Percentiles rank a stretch among this genome's conserved stretches.
Conservation (phyloP, 1,140 invertebrate genomes). For the Procambarus virginalis region DNA sequence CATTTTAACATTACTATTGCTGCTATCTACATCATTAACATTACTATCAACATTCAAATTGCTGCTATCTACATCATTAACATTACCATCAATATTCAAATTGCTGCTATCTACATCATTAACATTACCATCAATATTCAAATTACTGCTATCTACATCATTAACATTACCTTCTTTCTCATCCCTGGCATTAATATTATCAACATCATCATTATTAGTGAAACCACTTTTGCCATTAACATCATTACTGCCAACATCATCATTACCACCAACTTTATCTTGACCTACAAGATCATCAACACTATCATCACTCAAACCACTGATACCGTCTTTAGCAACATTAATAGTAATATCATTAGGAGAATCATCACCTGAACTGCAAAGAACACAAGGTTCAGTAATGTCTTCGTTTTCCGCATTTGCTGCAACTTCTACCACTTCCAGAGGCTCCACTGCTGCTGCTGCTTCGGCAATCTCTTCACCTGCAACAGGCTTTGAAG, state of each 20-base stretch:
- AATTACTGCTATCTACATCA: neutral
- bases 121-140: neutral
- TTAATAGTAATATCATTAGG: neutral
- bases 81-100: neutral
- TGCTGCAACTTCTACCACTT: neutral
- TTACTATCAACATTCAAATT: neutral
- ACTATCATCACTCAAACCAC: neutral
- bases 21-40: neutral
- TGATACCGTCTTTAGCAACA: neutral
- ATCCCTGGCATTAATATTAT: neutral
- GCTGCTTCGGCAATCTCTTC: neutral
- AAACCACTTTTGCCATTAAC: neutral
- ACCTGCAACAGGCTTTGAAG: neutral
- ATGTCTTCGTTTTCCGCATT: neutral
- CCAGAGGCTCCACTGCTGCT: neutral
- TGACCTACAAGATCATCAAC: neutral
- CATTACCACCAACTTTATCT: neutral
- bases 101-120: neutral
- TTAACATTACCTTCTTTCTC: neutral
- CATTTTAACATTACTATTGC: neutral
- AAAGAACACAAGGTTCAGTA: constrained; percentile 4
- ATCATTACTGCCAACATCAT: neutral
- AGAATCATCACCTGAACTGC: constrained; percentile 6
- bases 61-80: neutral
- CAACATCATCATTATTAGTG: neutral